A percentile compares a stretch with the other conserved stretches of the same genome.
phyloP scores from a whole-genome alignment of 1,140 invertebrate genomes.

The Phymastichus coffea region DNA sequence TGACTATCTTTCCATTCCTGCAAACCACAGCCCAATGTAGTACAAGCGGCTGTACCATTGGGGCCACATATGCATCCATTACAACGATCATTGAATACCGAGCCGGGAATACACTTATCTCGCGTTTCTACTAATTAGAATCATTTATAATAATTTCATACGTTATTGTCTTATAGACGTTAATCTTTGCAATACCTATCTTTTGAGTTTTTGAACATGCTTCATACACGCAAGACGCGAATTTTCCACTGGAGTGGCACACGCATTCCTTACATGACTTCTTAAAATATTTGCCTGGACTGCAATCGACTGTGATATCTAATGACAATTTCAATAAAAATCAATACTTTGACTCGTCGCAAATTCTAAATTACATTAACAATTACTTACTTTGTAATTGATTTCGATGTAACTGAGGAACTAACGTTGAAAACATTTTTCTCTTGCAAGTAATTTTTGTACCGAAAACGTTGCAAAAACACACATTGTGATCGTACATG shows the following conservation, averaged over 20 bases:
- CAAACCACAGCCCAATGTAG: not conserved
- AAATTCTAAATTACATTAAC: not conserved
- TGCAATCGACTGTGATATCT: not conserved
- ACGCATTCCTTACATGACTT: not conserved
- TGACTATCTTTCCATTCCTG: too few relatives aligned
- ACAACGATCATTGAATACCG: not conserved
- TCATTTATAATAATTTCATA: too few relatives aligned
- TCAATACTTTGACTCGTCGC: too few relatives aligned
- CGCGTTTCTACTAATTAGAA: not conserved
- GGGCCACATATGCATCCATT: slow-evolving; percentile 4
- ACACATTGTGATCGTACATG: slow-evolving; percentile 2
- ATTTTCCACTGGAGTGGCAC: not conserved
- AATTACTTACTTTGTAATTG: not conserved
- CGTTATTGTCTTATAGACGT: too few relatives aligned
- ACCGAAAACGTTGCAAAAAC: not conserved
- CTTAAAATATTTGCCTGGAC: not conserved
- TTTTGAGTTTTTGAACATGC: not conserved
- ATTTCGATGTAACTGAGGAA: not conserved
- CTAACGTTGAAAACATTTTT: not conserved
- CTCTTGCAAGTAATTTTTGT: slow-evolving; percentile 1
- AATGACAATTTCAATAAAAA: not conserved
- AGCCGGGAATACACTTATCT: not conserved
- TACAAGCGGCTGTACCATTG: not conserved
- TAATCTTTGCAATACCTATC: not conserved
- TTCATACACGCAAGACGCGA: not conserved